Evolutionary conservation across 2,113 vertebrate species (phyloP).

Genomic region (Ptilonorhynchus violaceus): DNA sequence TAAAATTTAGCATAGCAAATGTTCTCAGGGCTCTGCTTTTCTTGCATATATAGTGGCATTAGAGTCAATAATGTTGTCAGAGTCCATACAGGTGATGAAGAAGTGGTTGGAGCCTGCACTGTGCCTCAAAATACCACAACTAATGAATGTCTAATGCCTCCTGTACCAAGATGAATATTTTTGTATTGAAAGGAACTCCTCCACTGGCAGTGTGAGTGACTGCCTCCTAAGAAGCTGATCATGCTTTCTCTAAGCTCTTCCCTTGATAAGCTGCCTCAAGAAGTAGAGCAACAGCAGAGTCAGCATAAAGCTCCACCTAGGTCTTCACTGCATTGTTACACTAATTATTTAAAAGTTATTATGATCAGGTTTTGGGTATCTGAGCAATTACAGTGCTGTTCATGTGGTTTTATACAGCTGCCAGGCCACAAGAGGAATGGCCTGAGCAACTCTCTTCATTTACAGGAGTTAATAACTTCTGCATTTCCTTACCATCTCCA

Average conservation of each 20-base stretch:
- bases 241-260: neutral
- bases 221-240: neutral
- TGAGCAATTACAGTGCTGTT: neutral
- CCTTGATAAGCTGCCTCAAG: neutral
- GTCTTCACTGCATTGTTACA: neutral
- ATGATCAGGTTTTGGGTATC: neutral
- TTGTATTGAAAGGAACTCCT: neutral
- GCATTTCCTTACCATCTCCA: neutral
- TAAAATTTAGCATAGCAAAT: neutral
- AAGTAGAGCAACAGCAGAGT: neutral
- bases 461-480: neutral
- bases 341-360: neutral
- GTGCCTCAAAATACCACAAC: neutral
- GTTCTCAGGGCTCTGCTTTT: neutral
- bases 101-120: neutral
- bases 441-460: neutral
- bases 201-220: neutral
- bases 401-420: neutral
- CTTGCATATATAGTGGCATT: neutral
- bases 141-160: neutral
- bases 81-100: neutral
- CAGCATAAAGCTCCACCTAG: neutral
- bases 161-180: neutral
- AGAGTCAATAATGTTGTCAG: neutral
- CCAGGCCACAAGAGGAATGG: neutral